phyloP scores from a whole-genome alignment of 2,113 vertebrate genomes.

The Regulus satrapa region DNA sequence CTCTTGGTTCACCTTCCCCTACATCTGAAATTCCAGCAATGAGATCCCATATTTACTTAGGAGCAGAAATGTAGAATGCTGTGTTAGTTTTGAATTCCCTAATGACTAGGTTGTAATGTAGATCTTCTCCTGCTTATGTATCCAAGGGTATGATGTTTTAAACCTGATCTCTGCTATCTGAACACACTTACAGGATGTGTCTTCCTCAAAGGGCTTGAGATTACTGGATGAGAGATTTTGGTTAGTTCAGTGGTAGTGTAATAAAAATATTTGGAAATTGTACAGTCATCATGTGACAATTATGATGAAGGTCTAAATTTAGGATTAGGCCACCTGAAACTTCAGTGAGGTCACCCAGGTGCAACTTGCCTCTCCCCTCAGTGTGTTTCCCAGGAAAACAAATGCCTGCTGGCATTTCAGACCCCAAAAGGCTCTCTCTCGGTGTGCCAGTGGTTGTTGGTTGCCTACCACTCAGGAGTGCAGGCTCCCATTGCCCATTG shows the following conservation, averaged over 20 bases:
- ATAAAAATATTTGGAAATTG: not conserved
- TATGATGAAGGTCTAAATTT: not conserved
- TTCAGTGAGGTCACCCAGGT: not conserved
- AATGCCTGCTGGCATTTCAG: not conserved
- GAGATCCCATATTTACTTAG: not conserved
- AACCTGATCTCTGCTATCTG: not conserved
- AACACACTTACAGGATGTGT: accelerated
- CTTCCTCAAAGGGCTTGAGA: not conserved
- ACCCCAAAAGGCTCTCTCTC: not conserved
- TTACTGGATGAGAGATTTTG: not conserved
- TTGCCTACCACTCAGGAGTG: not conserved
- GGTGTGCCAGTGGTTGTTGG: not conserved
- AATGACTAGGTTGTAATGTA: not conserved
- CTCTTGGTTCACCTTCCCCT: not conserved
- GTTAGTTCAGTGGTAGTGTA: not conserved
- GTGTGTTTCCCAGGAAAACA: not conserved
- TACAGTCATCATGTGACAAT: not conserved
- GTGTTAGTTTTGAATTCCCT: not conserved
- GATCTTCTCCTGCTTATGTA: not conserved
- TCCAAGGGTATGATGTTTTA: not conserved
- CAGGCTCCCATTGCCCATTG: not conserved
- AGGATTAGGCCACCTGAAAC: not conserved
- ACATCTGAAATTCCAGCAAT: not conserved
- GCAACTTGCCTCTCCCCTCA: not conserved
- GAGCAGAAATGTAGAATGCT: not conserved